Evolutionary conservation across 2,113 vertebrate species (phyloP).

Genomic region (Eubucco bourcierii): DNA sequence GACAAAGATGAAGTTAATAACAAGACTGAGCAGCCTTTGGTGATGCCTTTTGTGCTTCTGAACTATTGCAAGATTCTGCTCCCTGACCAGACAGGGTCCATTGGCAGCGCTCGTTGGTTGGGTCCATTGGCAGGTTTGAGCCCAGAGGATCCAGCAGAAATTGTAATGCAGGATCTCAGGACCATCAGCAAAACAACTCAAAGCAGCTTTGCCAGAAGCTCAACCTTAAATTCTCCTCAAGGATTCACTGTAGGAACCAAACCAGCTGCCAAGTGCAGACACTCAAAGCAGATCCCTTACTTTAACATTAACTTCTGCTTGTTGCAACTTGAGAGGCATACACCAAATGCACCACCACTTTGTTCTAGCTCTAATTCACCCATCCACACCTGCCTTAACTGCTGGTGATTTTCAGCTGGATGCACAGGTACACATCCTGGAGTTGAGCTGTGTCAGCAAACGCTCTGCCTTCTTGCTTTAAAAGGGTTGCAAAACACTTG

Average conservation of each 20-base stretch:
- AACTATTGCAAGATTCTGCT: neutral
- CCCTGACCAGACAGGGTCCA: neutral
- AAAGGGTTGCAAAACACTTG: slow-evolving; percentile 54
- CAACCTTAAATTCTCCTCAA: neutral
- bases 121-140: neutral
- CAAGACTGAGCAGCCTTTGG: slow-evolving; percentile 5
- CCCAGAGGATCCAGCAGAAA: neutral
- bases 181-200: neutral
- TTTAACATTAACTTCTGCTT: slow-evolving; percentile 24
- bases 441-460: slow-evolving; percentile 48
- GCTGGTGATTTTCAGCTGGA: slow-evolving; percentile 47
- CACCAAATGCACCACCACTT: slow-evolving; percentile 30
- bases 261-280: neutral
- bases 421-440: neutral
- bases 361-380: slow-evolving; percentile 30
- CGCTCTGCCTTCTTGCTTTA: neutral
- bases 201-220: neutral
- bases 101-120: neutral
- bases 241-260: slow-evolving; percentile 14
- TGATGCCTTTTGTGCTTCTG: slow-evolving; percentile 19
- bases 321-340: slow-evolving; percentile 52
- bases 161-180: neutral
- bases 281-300: slow-evolving; percentile 15
- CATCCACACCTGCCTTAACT: slow-evolving; percentile 49
- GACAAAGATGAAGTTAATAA: slow-evolving; percentile 35